These are phyloP conservation scores for Poecilia velifera DNA, from an alignment of 2,797 vertebrate species.

Conservation along the genomic window DNA sequence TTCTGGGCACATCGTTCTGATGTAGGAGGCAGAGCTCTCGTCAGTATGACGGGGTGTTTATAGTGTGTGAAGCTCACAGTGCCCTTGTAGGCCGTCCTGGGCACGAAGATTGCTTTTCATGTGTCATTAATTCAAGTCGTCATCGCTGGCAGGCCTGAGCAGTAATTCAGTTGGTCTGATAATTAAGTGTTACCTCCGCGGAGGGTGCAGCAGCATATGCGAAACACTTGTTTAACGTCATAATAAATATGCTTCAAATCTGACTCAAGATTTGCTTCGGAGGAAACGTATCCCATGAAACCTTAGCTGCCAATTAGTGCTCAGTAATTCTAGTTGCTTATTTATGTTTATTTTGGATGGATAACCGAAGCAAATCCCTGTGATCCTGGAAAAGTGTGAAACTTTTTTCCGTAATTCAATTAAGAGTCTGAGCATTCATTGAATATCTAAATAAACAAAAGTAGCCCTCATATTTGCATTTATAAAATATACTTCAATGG, in stretches of 20 bases:
- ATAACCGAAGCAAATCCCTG: neutral
- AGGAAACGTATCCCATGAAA: neutral
- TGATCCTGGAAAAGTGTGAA: neutral
- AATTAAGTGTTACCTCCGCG: constrained; percentile 77
- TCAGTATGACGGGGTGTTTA: constrained; percentile 75
- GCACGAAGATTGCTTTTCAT: constrained; percentile 81
- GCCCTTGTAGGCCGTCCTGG: constrained; percentile 72
- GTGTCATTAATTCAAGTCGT: constrained; percentile 82
- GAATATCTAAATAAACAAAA: constrained; percentile 31
- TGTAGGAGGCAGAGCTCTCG: constrained; percentile 60
- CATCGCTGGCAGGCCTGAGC: constrained; percentile 73
- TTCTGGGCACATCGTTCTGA: constrained; percentile 59
- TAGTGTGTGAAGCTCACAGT: constrained; percentile 69
- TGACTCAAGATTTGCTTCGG: constrained; percentile 2
- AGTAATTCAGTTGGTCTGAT: constrained; percentile 76
- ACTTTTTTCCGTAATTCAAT: neutral
- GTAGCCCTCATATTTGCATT: constrained; percentile 36
- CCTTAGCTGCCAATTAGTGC: neutral
- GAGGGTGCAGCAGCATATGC: constrained; percentile 59
- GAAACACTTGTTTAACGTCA: constrained; percentile 55
- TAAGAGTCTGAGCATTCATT: constrained; percentile 18
- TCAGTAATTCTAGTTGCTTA: neutral
- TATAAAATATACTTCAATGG: constrained; percentile 33
- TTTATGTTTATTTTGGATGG: neutral
- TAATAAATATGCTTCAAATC: constrained; percentile 51